Evolutionary conservation across 2,888 invertebrate genomes (phyloP).

Genomic region (Lithosia quadra): DNA sequence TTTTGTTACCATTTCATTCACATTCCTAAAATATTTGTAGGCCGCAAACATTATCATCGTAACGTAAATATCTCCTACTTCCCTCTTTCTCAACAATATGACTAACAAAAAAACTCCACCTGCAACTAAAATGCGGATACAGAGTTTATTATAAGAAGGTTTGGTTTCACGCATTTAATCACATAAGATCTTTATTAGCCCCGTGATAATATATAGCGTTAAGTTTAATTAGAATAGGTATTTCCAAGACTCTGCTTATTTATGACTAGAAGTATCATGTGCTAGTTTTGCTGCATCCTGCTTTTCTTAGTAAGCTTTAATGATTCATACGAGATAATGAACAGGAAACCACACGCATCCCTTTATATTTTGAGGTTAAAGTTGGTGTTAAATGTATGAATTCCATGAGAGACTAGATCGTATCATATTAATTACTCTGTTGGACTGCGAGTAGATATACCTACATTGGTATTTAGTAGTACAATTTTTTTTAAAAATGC

Average conservation of each 20-base stretch:
- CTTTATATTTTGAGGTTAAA: background rate
- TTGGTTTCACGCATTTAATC: background rate
- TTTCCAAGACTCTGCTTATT: background rate
- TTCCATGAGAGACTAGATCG: too few relatives aligned
- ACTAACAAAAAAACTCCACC: background rate
- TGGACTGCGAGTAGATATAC: too few relatives aligned
- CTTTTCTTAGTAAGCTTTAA: background rate
- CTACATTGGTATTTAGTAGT: too few relatives aligned
- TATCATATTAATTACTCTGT: too few relatives aligned
- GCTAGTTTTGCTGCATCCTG: background rate
- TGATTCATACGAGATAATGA: background rate
- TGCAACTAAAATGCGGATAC: background rate
- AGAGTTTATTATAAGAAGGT: background rate
- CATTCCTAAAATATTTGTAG: too few relatives aligned
- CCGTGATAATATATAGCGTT: background rate
- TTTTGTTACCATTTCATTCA: too few relatives aligned
- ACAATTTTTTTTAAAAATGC: too few relatives aligned
- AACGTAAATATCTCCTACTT: too few relatives aligned
- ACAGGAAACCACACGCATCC: background rate
- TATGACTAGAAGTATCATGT: constrained; percentile 1
- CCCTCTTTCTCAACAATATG: too few relatives aligned
- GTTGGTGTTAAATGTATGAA: background rate
- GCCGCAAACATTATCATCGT: too few relatives aligned
- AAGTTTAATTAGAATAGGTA: background rate
- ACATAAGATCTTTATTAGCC: background rate